Base-by-base conservation (phyloP, 23 tunicate species). In the Aplidium turbinatum region DNA sequence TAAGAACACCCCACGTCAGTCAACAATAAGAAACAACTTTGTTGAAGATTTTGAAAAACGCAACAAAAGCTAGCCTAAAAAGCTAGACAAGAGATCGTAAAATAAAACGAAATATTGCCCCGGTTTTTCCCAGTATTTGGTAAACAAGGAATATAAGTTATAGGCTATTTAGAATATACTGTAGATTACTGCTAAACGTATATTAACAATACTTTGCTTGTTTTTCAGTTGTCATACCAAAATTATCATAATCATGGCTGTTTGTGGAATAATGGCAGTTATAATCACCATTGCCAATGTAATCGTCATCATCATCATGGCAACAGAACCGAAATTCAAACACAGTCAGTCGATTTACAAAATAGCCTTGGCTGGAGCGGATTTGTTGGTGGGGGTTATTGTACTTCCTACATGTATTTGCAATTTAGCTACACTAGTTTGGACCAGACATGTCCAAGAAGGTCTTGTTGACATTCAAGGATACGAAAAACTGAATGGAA, bases 331-430 rank as follows among this genome's bases (percentile, higher is more conserved):
- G 47, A 61, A 66, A 5, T 50, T 80, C 3, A 76, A 69, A 33
- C 77, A 87, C 86, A 87, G 86, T 4, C 94, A 87, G 58, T 42
- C 86, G 1, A 71, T 72, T 22, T 87, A 72, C 73, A 78, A 87
- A 56, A 50, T 87, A 4, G 73, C 82, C 28, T 21, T 87, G 39
- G 94, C 86, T 22, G 51, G 57, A 31, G 80, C 86, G 46, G 94
- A 87, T 42, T 23, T 87, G 20, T 3, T 79, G 6, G 82, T 80
- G 0, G 94, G 94, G 7, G 27, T 73, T 6, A 47, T 87, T 6
- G 86, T 87, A 1, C 66, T 84, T 63, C 94, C 94, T 0, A 50
- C 52, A 4, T 73, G 66, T 68, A 47, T 73, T 30, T 70, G 39
- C 33, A 64, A 63, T 31, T 25, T 80, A 30, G 3, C 24, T 24